phyloP scores from a whole-genome alignment of 2,113 vertebrate species.

The Ovis aries region DNA sequence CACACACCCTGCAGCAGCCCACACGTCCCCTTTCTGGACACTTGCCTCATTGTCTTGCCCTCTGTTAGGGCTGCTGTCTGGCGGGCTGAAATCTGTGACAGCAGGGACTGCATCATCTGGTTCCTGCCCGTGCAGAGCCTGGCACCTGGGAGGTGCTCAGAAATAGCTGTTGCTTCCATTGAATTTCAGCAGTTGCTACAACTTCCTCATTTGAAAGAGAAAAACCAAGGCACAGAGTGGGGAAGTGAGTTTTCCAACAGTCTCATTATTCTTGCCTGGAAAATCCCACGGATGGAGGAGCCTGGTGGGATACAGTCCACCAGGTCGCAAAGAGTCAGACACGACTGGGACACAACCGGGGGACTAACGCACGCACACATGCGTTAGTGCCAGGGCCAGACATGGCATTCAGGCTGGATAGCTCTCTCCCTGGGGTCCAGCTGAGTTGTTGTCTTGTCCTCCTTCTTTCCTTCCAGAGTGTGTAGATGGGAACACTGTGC shows the following conservation, averaged over 20 bases:
- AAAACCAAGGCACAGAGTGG: not conserved
- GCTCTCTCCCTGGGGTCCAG: not conserved
- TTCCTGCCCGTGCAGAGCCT: not conserved
- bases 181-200: not conserved
- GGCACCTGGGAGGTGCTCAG: not conserved
- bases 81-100: not conserved
- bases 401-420: fast-evolving
- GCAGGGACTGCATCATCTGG: not conserved
- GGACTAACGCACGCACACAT: not conserved
- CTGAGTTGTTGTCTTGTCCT: not conserved
- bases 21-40: not conserved
- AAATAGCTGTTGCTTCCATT: not conserved
- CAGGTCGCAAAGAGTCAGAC: not conserved
- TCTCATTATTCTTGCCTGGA: not conserved
- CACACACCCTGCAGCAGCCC: no score
- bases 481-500: fast-evolving
- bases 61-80: not conserved
- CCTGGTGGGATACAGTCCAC: not conserved
- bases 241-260: not conserved
- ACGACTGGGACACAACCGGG: not conserved
- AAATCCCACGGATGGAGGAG: not conserved
- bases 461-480: not conserved
- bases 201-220: not conserved
- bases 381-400: not conserved
- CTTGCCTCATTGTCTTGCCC: no score